Evolutionary conservation across 2,797 vertebrate species (phyloP), one percentile per base, ranked within the genome.

Genomic region (Gymnoscopelus braueri): DNA sequence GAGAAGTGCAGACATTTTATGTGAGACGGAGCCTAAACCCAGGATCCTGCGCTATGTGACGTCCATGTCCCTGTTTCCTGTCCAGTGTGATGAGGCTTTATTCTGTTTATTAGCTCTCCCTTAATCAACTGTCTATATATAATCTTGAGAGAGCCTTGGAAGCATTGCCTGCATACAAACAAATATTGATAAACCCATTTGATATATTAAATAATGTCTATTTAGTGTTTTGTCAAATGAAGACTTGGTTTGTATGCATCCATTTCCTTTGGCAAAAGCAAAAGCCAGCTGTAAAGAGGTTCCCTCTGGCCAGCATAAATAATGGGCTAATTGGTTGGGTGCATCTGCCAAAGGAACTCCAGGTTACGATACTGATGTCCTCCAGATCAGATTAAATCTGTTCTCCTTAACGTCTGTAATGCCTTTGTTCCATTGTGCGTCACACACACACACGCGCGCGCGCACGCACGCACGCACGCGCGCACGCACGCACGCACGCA

Each of bases 1-100:
- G 44, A 69, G 61, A 76, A 71, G 63, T 52, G 57, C 15, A 24
- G 56, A 75, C 65, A 56, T 39, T 71, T 68, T 50, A 74, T 68
- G 68, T 60, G 54, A 58, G 35, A 11, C 35, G 50, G 50, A 58
- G 60, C 57, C 51, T 65, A 71, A 77, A 76, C 81, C 83, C 80
- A 75, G 63, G 69, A 80, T 67, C 14, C 39, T 49, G 10, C n/a
- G n/a, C 15, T 61, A 75, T 61, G 58, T 78, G 71, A 88, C 13
- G 23, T 78, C 54, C 56, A 68, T 13, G 49, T 64, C 29, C 59
- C 12, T 23, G 19, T 74, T 77, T 82, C 67, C 71, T 73, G 64
- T 55, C 56, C 49, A 74, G 70, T 26, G 48, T 50, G 4, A 0
- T 50, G 58, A 39, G 71, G 67, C 58, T 69, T 71, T 57, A 66